Evolutionary conservation across 1,140 invertebrate genomes (phyloP).

Genomic region (Oncopodura yosiiana): DNA sequence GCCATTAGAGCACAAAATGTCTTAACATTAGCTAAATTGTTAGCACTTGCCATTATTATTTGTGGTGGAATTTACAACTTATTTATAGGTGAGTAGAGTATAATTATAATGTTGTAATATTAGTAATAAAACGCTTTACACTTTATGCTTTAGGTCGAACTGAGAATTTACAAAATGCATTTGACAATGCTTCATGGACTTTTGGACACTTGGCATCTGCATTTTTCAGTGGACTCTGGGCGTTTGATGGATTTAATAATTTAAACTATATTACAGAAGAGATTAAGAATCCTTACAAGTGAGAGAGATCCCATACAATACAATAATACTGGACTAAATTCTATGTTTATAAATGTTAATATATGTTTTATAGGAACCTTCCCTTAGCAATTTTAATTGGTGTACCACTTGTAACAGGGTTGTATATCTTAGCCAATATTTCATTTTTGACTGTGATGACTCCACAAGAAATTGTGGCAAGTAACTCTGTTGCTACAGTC

Average conservation of each 20-base stretch:
- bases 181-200: slow-evolving; percentile 12
- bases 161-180: slow-evolving; percentile 3
- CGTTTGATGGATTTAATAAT: slow-evolving; percentile 31
- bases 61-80: slow-evolving; percentile 71
- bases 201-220: slow-evolving; percentile 43
- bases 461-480: slow-evolving; percentile 63
- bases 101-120: neutral
- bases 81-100: slow-evolving; percentile 47
- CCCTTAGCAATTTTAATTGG: slow-evolving; percentile 70
- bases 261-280: slow-evolving; percentile 44
- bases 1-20: slow-evolving; percentile 61
- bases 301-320: slow-evolving; percentile 27
- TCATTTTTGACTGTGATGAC: slow-evolving; percentile 82
- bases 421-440: slow-evolving; percentile 85
- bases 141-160: slow-evolving; percentile 4
- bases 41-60: slow-evolving; percentile 70
- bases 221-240: slow-evolving; percentile 56
- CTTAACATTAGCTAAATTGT: slow-evolving; percentile 75
- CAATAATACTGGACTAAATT: neutral
- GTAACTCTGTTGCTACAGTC: slow-evolving; percentile 81
- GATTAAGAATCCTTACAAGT: slow-evolving; percentile 53
- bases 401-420: slow-evolving; percentile 69
- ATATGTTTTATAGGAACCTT: slow-evolving; percentile 45
- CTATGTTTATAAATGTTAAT: neutral
- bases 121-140: neutral